Evolutionary conservation across 2,797 vertebrate genomes (phyloP).

Genomic region (Darevskia nairensis): DNA sequence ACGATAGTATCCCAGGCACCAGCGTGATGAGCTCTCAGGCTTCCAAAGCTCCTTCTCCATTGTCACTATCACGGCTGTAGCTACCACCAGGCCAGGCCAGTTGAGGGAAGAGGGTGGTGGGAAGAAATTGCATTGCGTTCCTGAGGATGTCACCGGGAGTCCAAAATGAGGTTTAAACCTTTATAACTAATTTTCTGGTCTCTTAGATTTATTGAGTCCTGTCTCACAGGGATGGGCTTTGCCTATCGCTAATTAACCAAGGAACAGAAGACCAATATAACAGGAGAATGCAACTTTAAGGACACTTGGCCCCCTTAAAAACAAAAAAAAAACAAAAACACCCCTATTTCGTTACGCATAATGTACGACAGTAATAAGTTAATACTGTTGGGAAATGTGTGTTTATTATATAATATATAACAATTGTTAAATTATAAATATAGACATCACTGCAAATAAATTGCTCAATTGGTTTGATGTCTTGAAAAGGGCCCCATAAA

Average conservation of each 20-base stretch:
- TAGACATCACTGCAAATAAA: conserved; percentile 16
- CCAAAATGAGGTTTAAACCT: not conserved
- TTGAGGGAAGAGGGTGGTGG: not conserved
- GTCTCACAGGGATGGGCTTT: not conserved
- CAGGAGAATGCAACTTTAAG: not conserved
- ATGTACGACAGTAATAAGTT: not conserved
- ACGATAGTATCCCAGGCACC: not conserved
- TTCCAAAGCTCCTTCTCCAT: not conserved
- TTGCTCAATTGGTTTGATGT: conserved; percentile 5
- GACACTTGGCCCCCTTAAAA: not conserved
- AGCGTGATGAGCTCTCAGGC: not conserved
- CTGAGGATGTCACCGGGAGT: not conserved
- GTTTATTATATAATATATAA: not conserved
- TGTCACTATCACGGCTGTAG: not conserved
- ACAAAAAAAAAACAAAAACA: not conserved
- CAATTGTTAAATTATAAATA: conserved; percentile 11
- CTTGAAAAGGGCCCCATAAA: conserved; percentile 21
- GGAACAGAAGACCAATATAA: not conserved
- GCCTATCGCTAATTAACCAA: not conserved
- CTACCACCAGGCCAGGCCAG: not conserved
- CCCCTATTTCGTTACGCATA: not conserved
- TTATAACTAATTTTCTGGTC: not conserved
- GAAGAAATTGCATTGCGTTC: not conserved
- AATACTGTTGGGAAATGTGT: not conserved
- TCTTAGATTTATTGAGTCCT: not conserved